phyloP scores from a whole-genome alignment of 2,888 invertebrate genomes.

The Epistrophe grossulariae region DNA sequence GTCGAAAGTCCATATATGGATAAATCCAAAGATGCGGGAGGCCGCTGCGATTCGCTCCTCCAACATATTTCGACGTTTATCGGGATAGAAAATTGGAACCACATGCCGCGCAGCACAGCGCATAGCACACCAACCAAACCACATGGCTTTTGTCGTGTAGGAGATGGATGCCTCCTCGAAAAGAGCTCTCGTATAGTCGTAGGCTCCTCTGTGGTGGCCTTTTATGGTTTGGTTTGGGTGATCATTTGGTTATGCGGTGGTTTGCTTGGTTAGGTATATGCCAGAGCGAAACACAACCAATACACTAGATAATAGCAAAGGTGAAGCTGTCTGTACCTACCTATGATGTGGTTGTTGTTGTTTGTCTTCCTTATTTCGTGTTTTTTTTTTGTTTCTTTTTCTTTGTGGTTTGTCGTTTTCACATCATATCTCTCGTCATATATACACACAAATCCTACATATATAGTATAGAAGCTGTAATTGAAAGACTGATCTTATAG shows the following conservation, averaged over 20 bases:
- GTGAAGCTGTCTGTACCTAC: conserved; percentile 56
- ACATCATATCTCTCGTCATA: conserved; percentile 20
- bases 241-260: conserved; percentile 53
- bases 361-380: conserved; percentile 31
- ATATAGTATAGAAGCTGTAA: conserved; percentile 38
- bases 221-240: conserved; percentile 57
- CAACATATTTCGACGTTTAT: conserved; percentile 62
- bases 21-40: conserved; percentile 66
- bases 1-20: conserved; percentile 54
- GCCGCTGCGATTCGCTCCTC: conserved; percentile 38
- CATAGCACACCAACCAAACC: neutral
- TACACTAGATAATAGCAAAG: conserved; percentile 48
- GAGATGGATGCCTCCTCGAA: conserved; percentile 33
- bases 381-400: neutral
- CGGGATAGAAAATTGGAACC: conserved; percentile 57
- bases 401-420: conserved; percentile 38
- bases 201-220: conserved; percentile 51
- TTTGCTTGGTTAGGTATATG: neutral
- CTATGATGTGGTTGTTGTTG: neutral
- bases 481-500: conserved; percentile 67
- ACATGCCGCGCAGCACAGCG: conserved; percentile 40
- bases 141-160: conserved; percentile 18
- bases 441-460: no score
- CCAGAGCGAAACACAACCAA: conserved; percentile 17
- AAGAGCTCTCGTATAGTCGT: conserved; percentile 3